These are phyloP conservation scores for Hydrotaea cyrtoneurina DNA, from an alignment of 2,888 invertebrate genomes.

Conservation along the genomic window DNA sequence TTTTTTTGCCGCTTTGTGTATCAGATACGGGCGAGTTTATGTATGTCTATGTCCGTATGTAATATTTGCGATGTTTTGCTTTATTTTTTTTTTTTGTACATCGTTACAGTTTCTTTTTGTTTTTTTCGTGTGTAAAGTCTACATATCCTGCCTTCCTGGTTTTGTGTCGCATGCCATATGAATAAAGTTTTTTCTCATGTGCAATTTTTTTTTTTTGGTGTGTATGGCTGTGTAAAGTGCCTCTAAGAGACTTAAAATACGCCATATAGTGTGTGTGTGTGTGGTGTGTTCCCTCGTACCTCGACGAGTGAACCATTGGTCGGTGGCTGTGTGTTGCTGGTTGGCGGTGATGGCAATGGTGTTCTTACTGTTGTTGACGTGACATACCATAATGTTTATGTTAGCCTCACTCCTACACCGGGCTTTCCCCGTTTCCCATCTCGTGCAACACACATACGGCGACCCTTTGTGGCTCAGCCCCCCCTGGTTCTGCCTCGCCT, in stretches of 20 bases:
- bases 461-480: background rate
- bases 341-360: background rate
- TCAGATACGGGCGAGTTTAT: background rate
- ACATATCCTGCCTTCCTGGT: conserved; percentile 58
- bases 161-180: conserved; percentile 65
- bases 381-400: conserved; percentile 59
- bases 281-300: background rate
- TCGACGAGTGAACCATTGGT: background rate
- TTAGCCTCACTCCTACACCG: conserved; percentile 41
- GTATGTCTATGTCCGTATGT: conserved; percentile 11
- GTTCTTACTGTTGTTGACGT: conserved; percentile 47
- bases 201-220: conserved; percentile 30
- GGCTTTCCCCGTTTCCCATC: background rate
- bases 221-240: conserved; percentile 47
- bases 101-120: conserved; percentile 31
- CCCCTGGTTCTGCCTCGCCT: background rate
- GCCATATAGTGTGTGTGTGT: background rate
- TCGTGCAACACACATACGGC: background rate
- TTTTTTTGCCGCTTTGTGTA: background rate
- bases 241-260: conserved; percentile 40
- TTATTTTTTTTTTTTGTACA: conserved; percentile 28
- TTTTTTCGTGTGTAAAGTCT: conserved; percentile 25
- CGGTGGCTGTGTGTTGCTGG: background rate
- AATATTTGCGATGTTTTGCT: conserved; percentile 32
- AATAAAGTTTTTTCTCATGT: conserved; percentile 24